phyloP scores from a whole-genome alignment of 2,797 vertebrate species.

The Kryptolebias ocellatus region DNA sequence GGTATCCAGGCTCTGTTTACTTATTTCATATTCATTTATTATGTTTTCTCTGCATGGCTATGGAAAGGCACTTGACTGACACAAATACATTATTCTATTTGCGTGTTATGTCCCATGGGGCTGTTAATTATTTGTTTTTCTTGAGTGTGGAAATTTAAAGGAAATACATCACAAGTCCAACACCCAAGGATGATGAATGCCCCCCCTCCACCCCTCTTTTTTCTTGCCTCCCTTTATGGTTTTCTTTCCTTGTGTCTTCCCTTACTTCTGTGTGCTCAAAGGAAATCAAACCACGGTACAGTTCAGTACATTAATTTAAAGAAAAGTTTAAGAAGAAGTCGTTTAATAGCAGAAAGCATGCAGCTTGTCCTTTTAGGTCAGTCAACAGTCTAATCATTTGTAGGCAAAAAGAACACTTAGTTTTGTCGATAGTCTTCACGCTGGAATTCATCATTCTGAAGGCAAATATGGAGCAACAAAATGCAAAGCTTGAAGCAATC shows the following conservation, averaged over 20 bases:
- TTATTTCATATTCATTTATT: slow-evolving; percentile 77
- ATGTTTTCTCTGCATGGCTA: slow-evolving; percentile 68
- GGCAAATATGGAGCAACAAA: slow-evolving; percentile 63
- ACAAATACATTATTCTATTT: slow-evolving; percentile 82
- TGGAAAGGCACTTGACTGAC: slow-evolving; percentile 74
- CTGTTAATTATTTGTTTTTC: slow-evolving; percentile 78
- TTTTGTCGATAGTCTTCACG: slow-evolving; percentile 55
- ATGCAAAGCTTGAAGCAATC: slow-evolving; percentile 73
- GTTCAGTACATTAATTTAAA: slow-evolving; percentile 68
- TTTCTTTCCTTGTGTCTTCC: slow-evolving; percentile 47
- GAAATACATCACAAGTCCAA: slow-evolving; percentile 70
- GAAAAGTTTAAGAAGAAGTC: slow-evolving; percentile 55
- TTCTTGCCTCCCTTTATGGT: slow-evolving; percentile 37
- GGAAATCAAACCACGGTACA: slow-evolving; percentile 54
- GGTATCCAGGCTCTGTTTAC: slow-evolving; percentile 71
- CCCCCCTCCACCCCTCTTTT: slow-evolving; percentile 10
- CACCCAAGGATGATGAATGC: slow-evolving; percentile 57
- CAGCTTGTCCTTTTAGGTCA: slow-evolving; percentile 56
- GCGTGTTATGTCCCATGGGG: slow-evolving; percentile 71
- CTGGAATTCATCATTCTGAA: slow-evolving; percentile 66
- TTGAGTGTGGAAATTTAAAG: slow-evolving; percentile 73
- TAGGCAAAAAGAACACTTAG: slow-evolving; percentile 41
- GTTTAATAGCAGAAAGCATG: slow-evolving; percentile 46
- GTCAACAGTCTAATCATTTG: slow-evolving; percentile 43
- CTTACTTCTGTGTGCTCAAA: slow-evolving; percentile 60